These are phyloP conservation scores for Porites rus DNA, from an alignment of 92 coral and sea anemone species.

Conservation along the genomic window DNA sequence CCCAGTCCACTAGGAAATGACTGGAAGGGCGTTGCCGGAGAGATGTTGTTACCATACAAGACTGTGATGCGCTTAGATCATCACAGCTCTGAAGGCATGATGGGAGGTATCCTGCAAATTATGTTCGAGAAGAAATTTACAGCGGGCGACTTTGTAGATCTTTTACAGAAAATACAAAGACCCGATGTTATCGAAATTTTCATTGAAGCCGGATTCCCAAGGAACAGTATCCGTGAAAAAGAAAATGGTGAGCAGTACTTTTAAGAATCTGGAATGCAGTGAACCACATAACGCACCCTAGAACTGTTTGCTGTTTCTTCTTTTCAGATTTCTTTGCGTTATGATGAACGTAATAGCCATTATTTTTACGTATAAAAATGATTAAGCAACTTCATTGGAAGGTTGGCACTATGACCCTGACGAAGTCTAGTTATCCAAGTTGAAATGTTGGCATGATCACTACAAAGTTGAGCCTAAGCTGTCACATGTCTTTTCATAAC, in stretches of 20 bases:
- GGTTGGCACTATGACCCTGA: too few relatives aligned
- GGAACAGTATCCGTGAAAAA: not conserved
- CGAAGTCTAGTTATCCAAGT: too few relatives aligned
- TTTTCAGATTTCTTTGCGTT: too few relatives aligned
- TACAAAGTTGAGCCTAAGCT: too few relatives aligned
- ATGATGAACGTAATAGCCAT: too few relatives aligned
- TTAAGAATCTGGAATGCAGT: too few relatives aligned
- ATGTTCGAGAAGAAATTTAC: constrained; percentile 37
- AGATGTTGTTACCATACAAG: not conserved
- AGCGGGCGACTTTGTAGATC: not conserved
- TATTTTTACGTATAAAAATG: too few relatives aligned
- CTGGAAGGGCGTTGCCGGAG: constrained; percentile 34
- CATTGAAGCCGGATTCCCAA: constrained; percentile 28
- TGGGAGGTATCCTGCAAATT: constrained; percentile 9
- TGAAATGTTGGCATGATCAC: too few relatives aligned
- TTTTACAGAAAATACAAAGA: constrained; percentile 26
- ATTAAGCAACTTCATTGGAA: too few relatives aligned
- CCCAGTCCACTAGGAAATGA: constrained; percentile 33
- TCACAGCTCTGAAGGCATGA: constrained; percentile 11
- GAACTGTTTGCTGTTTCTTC: too few relatives aligned
- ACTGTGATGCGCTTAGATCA: constrained; percentile 21
- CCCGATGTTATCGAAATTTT: constrained; percentile 33
- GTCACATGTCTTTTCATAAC: too few relatives aligned
- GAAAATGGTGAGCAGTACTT: not conserved
- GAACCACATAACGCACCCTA: too few relatives aligned